Percentiles rank a stretch among this genome's conserved stretches.
These are phyloP conservation scores for Habropoda laboriosa DNA, from an alignment of 1,140 invertebrate species.

Conservation along the genomic window DNA sequence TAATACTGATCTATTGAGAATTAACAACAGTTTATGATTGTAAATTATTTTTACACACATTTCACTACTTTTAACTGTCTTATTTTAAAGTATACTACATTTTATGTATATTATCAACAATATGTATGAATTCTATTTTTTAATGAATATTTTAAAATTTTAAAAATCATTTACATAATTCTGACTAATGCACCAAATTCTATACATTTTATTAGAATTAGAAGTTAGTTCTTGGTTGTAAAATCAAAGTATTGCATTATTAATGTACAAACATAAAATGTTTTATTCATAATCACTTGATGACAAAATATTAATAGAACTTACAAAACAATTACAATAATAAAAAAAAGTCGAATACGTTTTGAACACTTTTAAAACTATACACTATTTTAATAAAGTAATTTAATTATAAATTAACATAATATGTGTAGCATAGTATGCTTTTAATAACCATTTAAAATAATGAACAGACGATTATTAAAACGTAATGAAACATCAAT, in stretches of 20 bases:
- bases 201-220: background rate
- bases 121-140: constrained; percentile 1
- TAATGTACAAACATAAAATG: background rate
- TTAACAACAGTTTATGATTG: constrained; percentile 17
- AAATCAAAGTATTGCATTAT: constrained; percentile 3
- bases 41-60: constrained; percentile 27
- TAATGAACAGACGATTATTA: background rate
- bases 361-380: background rate
- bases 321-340: background rate
- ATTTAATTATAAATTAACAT: background rate
- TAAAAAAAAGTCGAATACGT: constrained; percentile 10
- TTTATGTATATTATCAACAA: constrained; percentile 42
- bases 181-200: constrained; percentile 10
- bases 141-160: constrained; percentile 20
- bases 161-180: constrained; percentile 26
- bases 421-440: background rate
- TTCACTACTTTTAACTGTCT: constrained; percentile 3
- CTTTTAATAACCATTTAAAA: background rate
- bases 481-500: background rate
- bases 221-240: background rate
- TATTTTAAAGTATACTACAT: constrained; percentile 8
- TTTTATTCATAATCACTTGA: background rate
- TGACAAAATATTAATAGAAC: background rate
- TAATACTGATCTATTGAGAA: constrained; percentile 34
- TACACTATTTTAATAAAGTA: constrained; percentile 2